Evolutionary conservation across 2,797 vertebrate genomes (phyloP), one percentile per base, ranked within the genome.

Genomic region (Sylvilagus floridanus): DNA sequence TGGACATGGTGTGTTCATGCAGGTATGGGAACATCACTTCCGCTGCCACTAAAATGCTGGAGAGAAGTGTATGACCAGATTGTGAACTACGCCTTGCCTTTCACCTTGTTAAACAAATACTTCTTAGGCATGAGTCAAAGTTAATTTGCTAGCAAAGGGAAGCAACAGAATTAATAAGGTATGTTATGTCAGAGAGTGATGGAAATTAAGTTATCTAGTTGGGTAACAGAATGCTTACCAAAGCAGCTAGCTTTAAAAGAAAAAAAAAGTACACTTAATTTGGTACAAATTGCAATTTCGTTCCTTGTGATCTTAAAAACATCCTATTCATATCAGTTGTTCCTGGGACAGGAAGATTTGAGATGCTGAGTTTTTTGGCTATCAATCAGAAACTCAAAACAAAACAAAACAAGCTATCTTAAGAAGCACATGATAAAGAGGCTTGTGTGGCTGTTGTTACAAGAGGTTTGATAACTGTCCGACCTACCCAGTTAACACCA

Each of bases 401-500:
- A 63, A 93, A 93, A 93, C 90, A 95, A 90, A 96, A 65, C 90
- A 88, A 92, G 76, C 75, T 30, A 24, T 97, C 47, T 95, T 84
- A 93, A 90, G 85, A 91, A 96, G 75, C 32, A 72, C 37, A 47
- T 60, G 88, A 90, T 88, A 90, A 96, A 82, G 26, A 83, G 66
- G 57, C 26, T 35, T 68, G 75, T 93, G 10, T 76, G 68, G 22
- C 52, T 97, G 5, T 90, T 88, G 63, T 7, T 94, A 42, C 50
- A 60, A 69, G 82, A 93, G 52, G 21, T 72, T 79, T 94, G 37
- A 84, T 76, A 88, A 37, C 54, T 90, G 28, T 93, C 76, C 71
- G n/a, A 0, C 93, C 77, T 73, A 47, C 76, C 65, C 35, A 12
- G 30, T 71, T 57, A 85, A 77, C 26, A 72, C 24, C 83, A 47